Evolutionary conservation across 2,113 vertebrate species (phyloP), one percentile per base, ranked within the genome.

Genomic region (Colius striatus): DNA sequence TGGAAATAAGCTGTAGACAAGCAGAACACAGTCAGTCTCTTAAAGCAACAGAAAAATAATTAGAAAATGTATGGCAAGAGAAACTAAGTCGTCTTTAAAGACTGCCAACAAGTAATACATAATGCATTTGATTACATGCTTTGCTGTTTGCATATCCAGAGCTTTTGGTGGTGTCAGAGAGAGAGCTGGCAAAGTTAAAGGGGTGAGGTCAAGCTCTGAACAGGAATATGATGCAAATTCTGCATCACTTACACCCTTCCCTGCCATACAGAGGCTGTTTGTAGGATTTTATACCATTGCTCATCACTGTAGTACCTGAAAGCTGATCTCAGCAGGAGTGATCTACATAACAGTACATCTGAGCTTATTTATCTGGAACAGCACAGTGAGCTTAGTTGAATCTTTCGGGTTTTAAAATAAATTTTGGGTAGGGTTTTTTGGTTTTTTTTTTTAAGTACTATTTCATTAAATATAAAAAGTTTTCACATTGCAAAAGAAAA

Each of bases 1-100:
- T 84, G 84, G 51, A 80, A 92, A 91, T 32, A 85, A 80, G 54
- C 38, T 77, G 58, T 90, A 84, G 91, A 92, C 79, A 93, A 88
- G 73, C 29, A 87, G 77, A 95, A 89, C 51, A n/a, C 13, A 70
- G 14, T 20, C 36, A 82, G 10, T 22, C 15, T 41, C 63, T 54
- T 65, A 88, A 89, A 95, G 58, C 32, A 84, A 50, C 22, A 90
- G 76, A 84, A 61, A 96, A 92, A 79, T 55, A 92, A 90, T 91
- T 81, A 89, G 87, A 94, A 91, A 92, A 72, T 34, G 3, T 85
- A 81, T 92, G 85, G 72, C 76, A 76, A 84, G 58, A 80, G 45
- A 90, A 89, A 81, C 34, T 51, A 86, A 92, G 47, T 85, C 3
- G 43, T 93, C 63, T 94, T 90, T 94, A 80, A 95, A 74, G 55